Conservation (phyloP, 2,888 invertebrate species). For the Lingula anatina region DNA sequence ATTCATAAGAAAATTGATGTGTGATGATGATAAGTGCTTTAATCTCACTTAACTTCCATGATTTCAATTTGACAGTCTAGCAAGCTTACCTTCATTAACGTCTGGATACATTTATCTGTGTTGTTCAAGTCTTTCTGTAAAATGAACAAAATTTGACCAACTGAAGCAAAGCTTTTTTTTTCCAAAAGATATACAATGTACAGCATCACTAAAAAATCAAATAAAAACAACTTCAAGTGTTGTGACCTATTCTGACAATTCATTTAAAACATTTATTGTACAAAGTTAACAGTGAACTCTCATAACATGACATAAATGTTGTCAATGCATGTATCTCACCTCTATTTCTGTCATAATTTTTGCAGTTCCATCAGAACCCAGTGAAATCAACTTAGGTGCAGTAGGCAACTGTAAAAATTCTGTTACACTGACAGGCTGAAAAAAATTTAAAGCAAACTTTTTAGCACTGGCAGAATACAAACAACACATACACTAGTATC, state of each 20-base stretch:
- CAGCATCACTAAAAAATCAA: too few relatives aligned
- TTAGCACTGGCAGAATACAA: too few relatives aligned
- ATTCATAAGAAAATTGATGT: too few relatives aligned
- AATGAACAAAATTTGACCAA: background rate
- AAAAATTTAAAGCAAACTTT: background rate
- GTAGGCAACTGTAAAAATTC: constrained; percentile 43
- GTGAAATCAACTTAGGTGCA: constrained; percentile 27
- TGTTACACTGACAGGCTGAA: constrained; percentile 12
- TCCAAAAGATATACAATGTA: background rate
- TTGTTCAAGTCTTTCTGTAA: constrained; percentile 28
- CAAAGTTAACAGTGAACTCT: too few relatives aligned
- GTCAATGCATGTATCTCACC: constrained; percentile 17
- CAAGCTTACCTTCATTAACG: constrained; percentile 32
- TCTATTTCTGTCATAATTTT: constrained; percentile 28
- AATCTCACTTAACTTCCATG: too few relatives aligned
- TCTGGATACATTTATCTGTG: constrained; percentile 29
- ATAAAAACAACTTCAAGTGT: too few relatives aligned
- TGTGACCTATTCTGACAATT: too few relatives aligned
- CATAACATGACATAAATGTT: background rate
- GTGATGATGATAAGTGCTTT: too few relatives aligned
- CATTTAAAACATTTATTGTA: too few relatives aligned
- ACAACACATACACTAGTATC: too few relatives aligned
- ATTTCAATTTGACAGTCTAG: too few relatives aligned
- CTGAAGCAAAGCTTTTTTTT: background rate
- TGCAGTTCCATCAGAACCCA: constrained; percentile 20